Evolutionary conservation across 2,888 invertebrate genomes (phyloP), one percentile per base, ranked within the genome.

Genomic region (Acheta domesticus): DNA sequence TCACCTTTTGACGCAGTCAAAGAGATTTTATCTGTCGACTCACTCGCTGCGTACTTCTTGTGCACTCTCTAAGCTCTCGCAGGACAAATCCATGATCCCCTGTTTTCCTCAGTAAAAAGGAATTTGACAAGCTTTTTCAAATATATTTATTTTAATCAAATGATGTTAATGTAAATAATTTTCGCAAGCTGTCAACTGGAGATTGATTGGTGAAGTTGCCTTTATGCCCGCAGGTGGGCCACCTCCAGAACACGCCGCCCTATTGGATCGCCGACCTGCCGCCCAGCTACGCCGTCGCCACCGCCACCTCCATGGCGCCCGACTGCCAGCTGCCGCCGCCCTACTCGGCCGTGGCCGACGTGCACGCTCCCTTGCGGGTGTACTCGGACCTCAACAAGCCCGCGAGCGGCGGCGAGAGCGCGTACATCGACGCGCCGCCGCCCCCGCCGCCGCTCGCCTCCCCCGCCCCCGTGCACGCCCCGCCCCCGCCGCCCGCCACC

Each of bases 201-300:
- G 36, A 36, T 36, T 36, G 36, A 36, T 36, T 0, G 36, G 36
- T 36, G 36, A 36, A 36, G 36, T 36, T 36, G 36, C 36, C 36
- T 36, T 36, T 36, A 36, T 36, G 36, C 36, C 16, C 62, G n/a
- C 62, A 62, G 62, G 62, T 62, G 62, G 62, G 62, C n/a, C 62
- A 62, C n/a, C 62, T 62, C 62, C 62, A 62, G 62, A 62, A 62
- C 62, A 62, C 16, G 14, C 62, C 62, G 14, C 62, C 62, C 3
- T 62, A 62, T n/a, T 62, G 62, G 62, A 62, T 62, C 16, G 62
- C 62, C 62, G 62, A 62, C 62, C n/a, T 62, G 62, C 62, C 62
- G 14, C 62, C 62, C 62, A 62, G 62, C 62, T 62, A 62, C 62
- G 62, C 62, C 14, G 62, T n/a, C 62, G 62, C 62, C 14, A 62